Evolutionary conservation across 2,888 invertebrate species (phyloP).

Genomic region (Pterostichus madidus): DNA sequence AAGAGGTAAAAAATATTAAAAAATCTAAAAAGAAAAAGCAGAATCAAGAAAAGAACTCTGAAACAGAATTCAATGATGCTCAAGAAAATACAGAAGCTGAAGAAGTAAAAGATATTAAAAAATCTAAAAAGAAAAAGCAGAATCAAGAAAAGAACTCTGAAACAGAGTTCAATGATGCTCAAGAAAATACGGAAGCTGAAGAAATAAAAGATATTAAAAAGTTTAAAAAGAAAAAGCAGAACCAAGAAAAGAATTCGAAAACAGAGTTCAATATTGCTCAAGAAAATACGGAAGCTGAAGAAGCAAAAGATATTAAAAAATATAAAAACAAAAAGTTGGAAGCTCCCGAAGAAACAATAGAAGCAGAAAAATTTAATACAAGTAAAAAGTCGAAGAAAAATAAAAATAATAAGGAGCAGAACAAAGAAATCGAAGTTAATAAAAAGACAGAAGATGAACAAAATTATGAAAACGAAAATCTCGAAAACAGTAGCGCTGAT

Average conservation of each 20-base stretch:
- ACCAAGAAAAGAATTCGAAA: slow-evolving; percentile 47
- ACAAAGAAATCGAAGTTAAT: slow-evolving; percentile 47
- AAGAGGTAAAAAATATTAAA: no score
- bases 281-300: slow-evolving; percentile 49
- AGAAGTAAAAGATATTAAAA: no score
- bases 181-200: slow-evolving; percentile 69
- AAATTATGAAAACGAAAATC: slow-evolving; percentile 62
- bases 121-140: no score
- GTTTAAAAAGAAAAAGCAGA: slow-evolving; percentile 67
- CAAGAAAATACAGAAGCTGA: no score
- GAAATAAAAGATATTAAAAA: slow-evolving; percentile 64
- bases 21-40: no score
- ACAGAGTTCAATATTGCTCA: slow-evolving; percentile 54
- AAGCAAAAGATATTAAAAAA: slow-evolving; percentile 61
- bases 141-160: slow-evolving; percentile 59
- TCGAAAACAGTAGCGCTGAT: slow-evolving; percentile 31
- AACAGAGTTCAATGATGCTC: slow-evolving; percentile 56
- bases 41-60: no score
- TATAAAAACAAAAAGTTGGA: slow-evolving; percentile 64
- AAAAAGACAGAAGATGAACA: slow-evolving; percentile 68
- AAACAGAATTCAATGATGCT: no score
- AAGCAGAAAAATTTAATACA: slow-evolving; percentile 53
- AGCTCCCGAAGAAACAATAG: neutral
- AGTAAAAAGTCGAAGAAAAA: slow-evolving; percentile 70
- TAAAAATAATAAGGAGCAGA: slow-evolving; percentile 70